Conservation (phyloP, 2,113 vertebrate genomes). For the Nannobrachium achirus region DNA sequence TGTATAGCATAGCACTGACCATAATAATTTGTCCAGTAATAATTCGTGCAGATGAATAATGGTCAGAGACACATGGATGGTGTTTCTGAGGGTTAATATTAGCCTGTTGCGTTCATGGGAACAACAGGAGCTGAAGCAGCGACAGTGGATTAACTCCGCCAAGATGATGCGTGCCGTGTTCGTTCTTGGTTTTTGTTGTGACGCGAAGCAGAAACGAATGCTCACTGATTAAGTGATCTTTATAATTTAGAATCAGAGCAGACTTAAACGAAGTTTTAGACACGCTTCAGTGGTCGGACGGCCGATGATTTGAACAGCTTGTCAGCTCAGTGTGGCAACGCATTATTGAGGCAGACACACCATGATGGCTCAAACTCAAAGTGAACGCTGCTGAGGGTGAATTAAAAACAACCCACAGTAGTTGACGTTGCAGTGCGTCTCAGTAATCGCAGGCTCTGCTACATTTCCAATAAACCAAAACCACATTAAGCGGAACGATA, state of each 20-base stretch:
- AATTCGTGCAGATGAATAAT: constrained; percentile 22
- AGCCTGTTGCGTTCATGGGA: constrained; percentile 43
- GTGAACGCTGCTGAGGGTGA: constrained; percentile 4
- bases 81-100: constrained; percentile 12
- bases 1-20: constrained; percentile 5
- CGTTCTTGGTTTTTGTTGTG: constrained; percentile 36
- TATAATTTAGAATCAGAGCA: constrained; percentile 18
- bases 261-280: constrained; percentile 38
- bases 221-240: constrained; percentile 55
- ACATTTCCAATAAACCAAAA: no score
- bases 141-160: constrained; percentile 40
- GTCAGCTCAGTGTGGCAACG: constrained; percentile 35
- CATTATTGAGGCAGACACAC: no score
- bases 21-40: constrained; percentile 30
- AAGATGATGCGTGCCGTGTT: constrained; percentile 8
- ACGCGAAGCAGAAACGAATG: constrained; percentile 47
- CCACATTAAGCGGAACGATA: no score
- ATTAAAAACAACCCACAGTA: not conserved
- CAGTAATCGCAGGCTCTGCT: constrained; percentile 21
- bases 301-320: constrained; percentile 26
- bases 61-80: not conserved
- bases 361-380: no score
- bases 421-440: no score
- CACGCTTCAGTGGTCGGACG: constrained; percentile 52
- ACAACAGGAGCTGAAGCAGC: constrained; percentile 28